A percentile compares a stretch with the other conserved stretches of the same genome.
phyloP scores from a whole-genome alignment of 35 echinoderm and acorn worm species.

The Diadema setosum region DNA sequence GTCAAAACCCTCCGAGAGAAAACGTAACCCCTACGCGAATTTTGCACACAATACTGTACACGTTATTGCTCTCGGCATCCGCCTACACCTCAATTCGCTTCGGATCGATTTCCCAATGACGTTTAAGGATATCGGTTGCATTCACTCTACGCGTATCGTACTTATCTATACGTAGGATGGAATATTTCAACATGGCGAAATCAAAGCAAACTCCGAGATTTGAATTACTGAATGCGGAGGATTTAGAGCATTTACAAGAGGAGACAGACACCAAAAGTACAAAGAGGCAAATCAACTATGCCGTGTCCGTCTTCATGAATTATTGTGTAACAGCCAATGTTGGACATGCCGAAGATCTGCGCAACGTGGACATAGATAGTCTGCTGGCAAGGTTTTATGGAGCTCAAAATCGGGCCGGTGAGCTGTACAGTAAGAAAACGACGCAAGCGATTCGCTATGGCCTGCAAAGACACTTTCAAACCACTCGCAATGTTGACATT shows the following conservation, averaged over 20 bases:
- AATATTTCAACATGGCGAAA: too few species aligned
- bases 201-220: background rate
- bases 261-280: background rate
- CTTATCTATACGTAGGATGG: too few species aligned
- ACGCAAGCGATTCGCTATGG: conserved; percentile 57
- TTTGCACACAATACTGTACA: background rate
- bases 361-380: too few species aligned
- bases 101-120: too few species aligned
- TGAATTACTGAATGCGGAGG: background rate
- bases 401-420: conserved; percentile 25
- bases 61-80: too few species aligned
- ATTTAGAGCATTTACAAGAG: background rate
- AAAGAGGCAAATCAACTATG: background rate
- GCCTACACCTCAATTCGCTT: too few species aligned
- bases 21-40: background rate
- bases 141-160: too few species aligned
- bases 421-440: conserved; percentile 39
- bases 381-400: too few species aligned
- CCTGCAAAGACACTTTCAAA: conserved; percentile 40
- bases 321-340: background rate
- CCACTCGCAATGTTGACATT: conserved; percentile 20
- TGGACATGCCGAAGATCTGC: too few species aligned
- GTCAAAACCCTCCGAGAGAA: background rate
- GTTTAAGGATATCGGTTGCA: too few species aligned
- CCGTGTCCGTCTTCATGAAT: background rate